Conservation (phyloP, 1,140 invertebrate species). For the Cotesia typhae region DNA sequence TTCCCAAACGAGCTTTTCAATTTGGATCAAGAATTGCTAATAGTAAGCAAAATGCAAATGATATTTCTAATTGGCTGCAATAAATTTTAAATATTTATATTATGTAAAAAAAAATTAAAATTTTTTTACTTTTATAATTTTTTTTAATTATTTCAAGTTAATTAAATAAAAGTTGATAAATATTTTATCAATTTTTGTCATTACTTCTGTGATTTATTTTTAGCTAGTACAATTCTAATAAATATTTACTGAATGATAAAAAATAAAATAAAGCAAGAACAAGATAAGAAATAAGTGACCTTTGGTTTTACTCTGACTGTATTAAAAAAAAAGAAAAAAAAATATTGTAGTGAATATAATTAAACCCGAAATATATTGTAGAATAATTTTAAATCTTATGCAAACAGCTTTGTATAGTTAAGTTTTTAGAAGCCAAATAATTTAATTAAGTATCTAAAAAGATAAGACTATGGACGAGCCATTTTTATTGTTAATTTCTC, state of each 20-base stretch:
- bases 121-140: not conserved
- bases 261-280: no score
- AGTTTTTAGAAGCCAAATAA: not conserved
- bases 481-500: slow-evolving; percentile 9
- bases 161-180: not conserved
- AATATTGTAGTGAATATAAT: no score
- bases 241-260: not conserved
- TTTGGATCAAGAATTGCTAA: slow-evolving; percentile 98
- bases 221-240: no score
- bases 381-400: no score
- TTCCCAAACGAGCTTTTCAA: slow-evolving; percentile 94
- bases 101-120: not conserved
- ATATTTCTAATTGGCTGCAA: slow-evolving; percentile 71
- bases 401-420: no score
- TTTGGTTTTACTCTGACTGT: no score
- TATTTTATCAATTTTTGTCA: no score
- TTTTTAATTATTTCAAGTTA: not conserved
- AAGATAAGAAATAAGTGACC: no score
- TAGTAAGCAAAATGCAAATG: slow-evolving; percentile 86
- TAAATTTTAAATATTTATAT: not conserved
- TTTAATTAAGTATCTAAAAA: not conserved
- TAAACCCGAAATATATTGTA: no score
- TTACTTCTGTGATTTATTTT: no score
- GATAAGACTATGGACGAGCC: not conserved
- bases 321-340: no score